A percentile compares a stretch with the other conserved stretches of the same genome.
Evolutionary conservation across 2,113 vertebrate species (phyloP).

Genomic region (Myotis lucifugus): DNA sequence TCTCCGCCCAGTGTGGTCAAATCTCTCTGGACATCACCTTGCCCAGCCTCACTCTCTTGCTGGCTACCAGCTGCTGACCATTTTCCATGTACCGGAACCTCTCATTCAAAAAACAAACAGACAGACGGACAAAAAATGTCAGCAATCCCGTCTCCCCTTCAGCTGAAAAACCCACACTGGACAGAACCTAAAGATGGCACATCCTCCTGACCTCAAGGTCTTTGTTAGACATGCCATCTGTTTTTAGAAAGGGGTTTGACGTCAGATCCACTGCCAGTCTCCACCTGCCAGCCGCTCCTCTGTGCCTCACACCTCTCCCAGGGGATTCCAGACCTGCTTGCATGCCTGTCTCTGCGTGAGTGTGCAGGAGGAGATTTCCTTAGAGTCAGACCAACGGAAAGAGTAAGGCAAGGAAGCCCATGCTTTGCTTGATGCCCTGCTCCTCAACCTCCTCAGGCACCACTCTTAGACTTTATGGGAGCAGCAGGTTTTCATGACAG

Average conservation of each 20-base stretch:
- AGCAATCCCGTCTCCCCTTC: not conserved
- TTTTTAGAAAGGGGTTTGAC: not conserved
- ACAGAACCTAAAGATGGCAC: not conserved
- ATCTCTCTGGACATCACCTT: not conserved
- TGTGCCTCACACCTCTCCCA: not conserved
- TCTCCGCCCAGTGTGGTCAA: not conserved
- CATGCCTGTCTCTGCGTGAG: not conserved
- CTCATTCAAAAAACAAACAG: not conserved
- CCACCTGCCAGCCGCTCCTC: not conserved
- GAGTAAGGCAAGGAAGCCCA: not conserved
- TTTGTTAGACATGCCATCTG: not conserved
- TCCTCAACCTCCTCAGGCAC: not conserved
- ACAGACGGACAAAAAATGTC: not conserved
- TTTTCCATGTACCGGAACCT: not conserved
- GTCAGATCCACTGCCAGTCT: not conserved
- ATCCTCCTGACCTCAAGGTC: not conserved
- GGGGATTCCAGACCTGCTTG: not conserved
- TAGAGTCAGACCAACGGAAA: not conserved
- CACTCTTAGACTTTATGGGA: not conserved
- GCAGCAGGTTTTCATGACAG: not conserved
- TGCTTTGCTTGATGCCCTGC: not conserved
- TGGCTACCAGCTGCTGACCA: not conserved
- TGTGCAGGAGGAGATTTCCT: no score
- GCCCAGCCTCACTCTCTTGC: not conserved
- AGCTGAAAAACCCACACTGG: not conserved